phyloP scores from a whole-genome alignment of 2,888 invertebrate genomes.

The Seira ritae region DNA sequence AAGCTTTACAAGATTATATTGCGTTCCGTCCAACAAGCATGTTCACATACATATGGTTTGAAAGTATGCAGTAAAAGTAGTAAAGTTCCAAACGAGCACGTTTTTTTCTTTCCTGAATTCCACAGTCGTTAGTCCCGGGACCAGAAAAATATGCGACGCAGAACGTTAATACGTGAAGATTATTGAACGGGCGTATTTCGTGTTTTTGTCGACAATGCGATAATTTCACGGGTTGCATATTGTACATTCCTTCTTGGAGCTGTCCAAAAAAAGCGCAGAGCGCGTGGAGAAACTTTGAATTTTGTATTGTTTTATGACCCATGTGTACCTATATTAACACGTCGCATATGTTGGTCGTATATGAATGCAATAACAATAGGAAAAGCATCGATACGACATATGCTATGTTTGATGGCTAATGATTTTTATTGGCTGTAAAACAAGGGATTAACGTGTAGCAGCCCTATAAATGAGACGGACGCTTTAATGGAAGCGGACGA shows the following conservation, averaged over 20 bases:
- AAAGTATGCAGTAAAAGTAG: not conserved
- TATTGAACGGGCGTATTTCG: not conserved
- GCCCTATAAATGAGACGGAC: conserved; percentile 48
- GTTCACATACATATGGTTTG: not conserved
- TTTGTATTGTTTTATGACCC: conserved; percentile 1
- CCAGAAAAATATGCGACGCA: conserved; percentile 14
- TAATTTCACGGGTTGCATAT: not conserved
- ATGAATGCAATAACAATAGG: not conserved
- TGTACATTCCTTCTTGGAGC: not conserved
- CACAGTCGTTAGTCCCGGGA: conserved; percentile 15
- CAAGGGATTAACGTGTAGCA: conserved; percentile 46
- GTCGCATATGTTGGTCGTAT: not conserved
- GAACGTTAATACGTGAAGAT: conserved; percentile 2
- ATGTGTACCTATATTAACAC: not conserved
- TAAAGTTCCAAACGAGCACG: not conserved
- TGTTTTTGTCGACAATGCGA: not conserved
- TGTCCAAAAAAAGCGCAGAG: too few species aligned
- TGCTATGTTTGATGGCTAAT: conserved; percentile 23
- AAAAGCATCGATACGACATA: not conserved
- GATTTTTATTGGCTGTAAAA: conserved; percentile 51
- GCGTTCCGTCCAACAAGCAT: not conserved
- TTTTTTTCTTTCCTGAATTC: not conserved
- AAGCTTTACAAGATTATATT: not conserved
- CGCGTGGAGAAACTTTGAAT: not conserved
- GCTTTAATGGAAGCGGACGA: conserved; percentile 58